Percentiles rank a stretch among this genome's conserved stretches.
phyloP scores from a whole-genome alignment of 2,888 invertebrate species.

The Eilema depressum region DNA sequence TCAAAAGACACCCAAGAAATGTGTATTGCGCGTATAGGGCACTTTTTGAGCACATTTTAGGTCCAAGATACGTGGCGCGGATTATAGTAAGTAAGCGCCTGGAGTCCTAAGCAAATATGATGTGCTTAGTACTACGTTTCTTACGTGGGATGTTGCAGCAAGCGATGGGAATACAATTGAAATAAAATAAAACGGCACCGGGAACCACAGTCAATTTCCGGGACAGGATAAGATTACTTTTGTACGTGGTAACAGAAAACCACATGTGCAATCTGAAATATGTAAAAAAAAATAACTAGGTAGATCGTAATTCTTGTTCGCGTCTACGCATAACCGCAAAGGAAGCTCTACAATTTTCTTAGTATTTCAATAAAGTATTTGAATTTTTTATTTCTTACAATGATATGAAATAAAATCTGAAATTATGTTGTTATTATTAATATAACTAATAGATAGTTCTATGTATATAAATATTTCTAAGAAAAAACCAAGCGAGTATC shows the following conservation, averaged over 20 bases:
- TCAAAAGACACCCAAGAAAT: no score
- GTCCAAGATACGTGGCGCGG: no score
- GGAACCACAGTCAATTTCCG: constrained; percentile 12
- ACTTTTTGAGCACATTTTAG: no score
- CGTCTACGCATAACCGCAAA: constrained; percentile 13
- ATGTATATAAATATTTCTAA: not conserved
- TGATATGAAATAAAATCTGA: no score
- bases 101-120: not conserved
- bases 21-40: no score
- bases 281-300: not conserved
- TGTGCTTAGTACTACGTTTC: no score
- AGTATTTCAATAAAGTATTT: not conserved
- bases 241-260: constrained; percentile 16
- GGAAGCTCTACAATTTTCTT: not conserved
- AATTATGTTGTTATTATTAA: not conserved
- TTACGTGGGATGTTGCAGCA: not conserved
- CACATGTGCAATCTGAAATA: constrained; percentile 1
- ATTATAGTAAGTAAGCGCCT: no score
- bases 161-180: not conserved
- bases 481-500: not conserved
- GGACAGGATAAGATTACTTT: constrained; percentile 29
- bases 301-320: not conserved
- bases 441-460: not conserved
- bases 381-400: not conserved
- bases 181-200: not conserved